Evolutionary conservation across 2,888 invertebrate species (phyloP), one percentile per base, ranked within the genome.

Genomic region (Netelia fuscicornis): DNA sequence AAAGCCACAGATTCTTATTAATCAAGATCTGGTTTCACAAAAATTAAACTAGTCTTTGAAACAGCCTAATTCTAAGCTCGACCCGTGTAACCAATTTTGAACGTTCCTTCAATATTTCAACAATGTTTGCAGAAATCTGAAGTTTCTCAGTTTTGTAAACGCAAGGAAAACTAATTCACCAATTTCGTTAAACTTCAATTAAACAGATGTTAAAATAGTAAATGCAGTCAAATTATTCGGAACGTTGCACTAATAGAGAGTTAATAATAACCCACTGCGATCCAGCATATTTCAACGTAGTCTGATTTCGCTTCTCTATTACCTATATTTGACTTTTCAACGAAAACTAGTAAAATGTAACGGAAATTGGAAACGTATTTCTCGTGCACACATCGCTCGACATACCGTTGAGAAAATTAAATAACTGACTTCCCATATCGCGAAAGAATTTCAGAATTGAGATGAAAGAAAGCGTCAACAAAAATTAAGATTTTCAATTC

Each of bases 241-340:
- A 79, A 56, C 79, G 11, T 64, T n/a, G 71, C 60, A 64, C 71
- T 79, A 71, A 79, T 71, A 71, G 70, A 79, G 67, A 58, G 79
- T 79, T 79, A 79, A 79, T 79, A 71, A 71, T 79, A 79, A 79
- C 79, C 54, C 42, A 2, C 25, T 79, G 44, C 70, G 79, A 79
- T 71, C 52, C 71, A 52, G 52, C 62, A 71, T 68, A 78, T 78
- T 68, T 60, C 48, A 44, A 68, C 20, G 30, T 13, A 48, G 10
- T 10, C 60, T 9, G 3, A 68, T 62, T n/a, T 70, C 37, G 58
- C 60, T 30, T 58, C 30, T 68, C 13, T 62, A 56, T 52, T 37
- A 52, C 52, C 37, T 64, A 70, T 20, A 20, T 70, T 78, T 70
- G 68, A 68, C 77, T 44, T 78, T 78, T 78, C 52, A 17, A 30